Evolutionary conservation across 2,113 vertebrate species (phyloP).

Genomic region (Myotis davidii): DNA sequence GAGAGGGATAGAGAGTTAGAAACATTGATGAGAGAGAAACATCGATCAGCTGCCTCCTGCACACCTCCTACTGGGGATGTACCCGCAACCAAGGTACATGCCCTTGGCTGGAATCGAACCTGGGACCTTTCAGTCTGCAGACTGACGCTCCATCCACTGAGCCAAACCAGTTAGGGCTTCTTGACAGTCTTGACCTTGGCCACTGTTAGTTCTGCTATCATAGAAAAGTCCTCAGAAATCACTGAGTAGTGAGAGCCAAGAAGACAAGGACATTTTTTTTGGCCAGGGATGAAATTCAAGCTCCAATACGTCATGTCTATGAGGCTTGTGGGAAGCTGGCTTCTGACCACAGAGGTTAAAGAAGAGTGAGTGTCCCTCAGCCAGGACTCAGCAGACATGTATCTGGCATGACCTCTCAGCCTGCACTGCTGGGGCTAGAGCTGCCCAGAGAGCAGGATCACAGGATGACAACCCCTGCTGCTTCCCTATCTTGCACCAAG

Average conservation of each 20-base stretch:
- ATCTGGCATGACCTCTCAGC: neutral
- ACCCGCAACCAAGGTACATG: no score
- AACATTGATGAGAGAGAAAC: no score
- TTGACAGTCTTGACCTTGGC: conserved; percentile 12
- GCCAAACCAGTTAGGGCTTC: neutral
- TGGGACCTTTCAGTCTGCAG: no score
- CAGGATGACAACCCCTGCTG: neutral
- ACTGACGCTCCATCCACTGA: no score
- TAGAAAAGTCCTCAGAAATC: conserved; percentile 29
- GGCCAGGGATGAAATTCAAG: conserved; percentile 41
- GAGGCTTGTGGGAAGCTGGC: conserved; percentile 32
- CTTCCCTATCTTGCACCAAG: neutral
- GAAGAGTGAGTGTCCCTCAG: neutral
- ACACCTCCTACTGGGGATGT: no score
- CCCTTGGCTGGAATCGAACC: no score
- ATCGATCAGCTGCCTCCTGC: no score
- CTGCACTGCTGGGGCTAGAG: neutral
- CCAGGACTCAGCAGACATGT: neutral
- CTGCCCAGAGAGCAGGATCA: neutral
- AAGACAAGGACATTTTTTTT: neutral
- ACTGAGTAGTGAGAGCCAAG: neutral
- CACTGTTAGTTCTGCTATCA: neutral
- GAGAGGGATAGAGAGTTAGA: no score
- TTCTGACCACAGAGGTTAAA: conserved; percentile 36
- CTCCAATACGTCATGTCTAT: neutral